phyloP scores from a whole-genome alignment of 2,888 invertebrate species.

The Boloria euphrosyne region DNA sequence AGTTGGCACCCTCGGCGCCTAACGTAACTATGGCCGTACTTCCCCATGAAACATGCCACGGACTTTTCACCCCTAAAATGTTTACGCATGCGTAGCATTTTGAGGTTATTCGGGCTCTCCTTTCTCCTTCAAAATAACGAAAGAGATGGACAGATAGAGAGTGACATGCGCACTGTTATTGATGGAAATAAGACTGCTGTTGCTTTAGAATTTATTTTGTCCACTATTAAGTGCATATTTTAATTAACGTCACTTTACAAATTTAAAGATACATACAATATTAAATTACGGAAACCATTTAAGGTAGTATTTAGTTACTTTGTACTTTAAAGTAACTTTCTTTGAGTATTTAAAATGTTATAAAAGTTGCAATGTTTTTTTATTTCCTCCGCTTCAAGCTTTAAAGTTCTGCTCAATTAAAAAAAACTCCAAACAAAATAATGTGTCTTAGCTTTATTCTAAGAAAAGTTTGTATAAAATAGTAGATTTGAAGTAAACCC shows the following conservation, averaged over 20 bases:
- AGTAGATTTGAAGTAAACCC: neutral
- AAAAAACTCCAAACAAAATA: no score
- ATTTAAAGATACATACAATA: neutral
- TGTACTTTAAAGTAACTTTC: no score
- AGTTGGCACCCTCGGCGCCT: slow-evolving; percentile 33
- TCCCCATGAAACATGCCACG: slow-evolving; percentile 36
- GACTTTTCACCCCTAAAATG: slow-evolving; percentile 42
- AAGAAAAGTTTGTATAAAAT: no score
- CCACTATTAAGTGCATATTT: neutral
- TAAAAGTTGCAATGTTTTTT: no score
- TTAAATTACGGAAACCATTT: neutral
- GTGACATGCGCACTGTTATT: slow-evolving; percentile 78
- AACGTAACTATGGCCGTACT: slow-evolving; percentile 36
- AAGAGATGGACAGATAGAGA: slow-evolving; percentile 49
- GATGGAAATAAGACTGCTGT: slow-evolving; percentile 52
- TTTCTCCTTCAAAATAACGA: slow-evolving; percentile 42
- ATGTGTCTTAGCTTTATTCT: no score
- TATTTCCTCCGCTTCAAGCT: no score
- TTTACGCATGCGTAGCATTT: slow-evolving; percentile 66
- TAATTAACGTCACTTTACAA: neutral
- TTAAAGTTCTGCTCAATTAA: no score
- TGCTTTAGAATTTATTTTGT: slow-evolving; percentile 4
- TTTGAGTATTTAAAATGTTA: no score
- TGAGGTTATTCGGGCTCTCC: slow-evolving; percentile 65
- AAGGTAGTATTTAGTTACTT: no score